Percentiles rank a stretch among this genome's conserved stretches.
Conservation (phyloP, 2,113 vertebrate species). For the Sterrhoptilus dennistouni region DNA sequence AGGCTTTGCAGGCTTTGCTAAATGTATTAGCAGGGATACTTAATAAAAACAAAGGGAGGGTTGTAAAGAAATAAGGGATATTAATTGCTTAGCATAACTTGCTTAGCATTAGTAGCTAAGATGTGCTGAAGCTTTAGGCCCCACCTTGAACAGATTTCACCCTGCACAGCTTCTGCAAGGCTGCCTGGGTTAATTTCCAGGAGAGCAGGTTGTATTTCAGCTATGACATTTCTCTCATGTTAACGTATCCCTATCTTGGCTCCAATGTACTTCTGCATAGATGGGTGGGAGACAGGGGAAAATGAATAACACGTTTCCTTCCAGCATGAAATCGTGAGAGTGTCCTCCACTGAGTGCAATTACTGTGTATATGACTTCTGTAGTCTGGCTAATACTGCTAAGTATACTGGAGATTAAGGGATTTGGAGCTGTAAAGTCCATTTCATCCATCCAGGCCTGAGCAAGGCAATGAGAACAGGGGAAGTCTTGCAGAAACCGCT, state of each 20-base stretch:
- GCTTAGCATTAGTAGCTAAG: background rate
- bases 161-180: background rate
- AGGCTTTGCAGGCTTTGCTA: background rate
- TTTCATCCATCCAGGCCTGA: conserved; percentile 12
- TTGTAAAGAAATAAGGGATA: background rate
- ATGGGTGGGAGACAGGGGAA: background rate
- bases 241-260: background rate
- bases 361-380: conserved; percentile 26
- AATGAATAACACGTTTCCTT: background rate
- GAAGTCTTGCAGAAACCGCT: background rate
- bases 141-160: background rate
- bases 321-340: background rate
- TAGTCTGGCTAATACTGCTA: conserved; percentile 63
- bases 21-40: background rate
- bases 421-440: conserved; percentile 37
- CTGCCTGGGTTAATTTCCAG: background rate
- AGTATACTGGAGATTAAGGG: conserved; percentile 60
- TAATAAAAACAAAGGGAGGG: background rate
- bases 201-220: background rate
- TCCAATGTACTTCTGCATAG: background rate
- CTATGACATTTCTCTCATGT: background rate
- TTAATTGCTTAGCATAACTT: background rate
- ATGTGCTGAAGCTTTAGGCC: background rate
- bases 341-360: conserved; percentile 27
- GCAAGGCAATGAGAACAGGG: background rate